phyloP scores from a whole-genome alignment of 2,113 vertebrate genomes.

The Gorsachius goisagi region DNA sequence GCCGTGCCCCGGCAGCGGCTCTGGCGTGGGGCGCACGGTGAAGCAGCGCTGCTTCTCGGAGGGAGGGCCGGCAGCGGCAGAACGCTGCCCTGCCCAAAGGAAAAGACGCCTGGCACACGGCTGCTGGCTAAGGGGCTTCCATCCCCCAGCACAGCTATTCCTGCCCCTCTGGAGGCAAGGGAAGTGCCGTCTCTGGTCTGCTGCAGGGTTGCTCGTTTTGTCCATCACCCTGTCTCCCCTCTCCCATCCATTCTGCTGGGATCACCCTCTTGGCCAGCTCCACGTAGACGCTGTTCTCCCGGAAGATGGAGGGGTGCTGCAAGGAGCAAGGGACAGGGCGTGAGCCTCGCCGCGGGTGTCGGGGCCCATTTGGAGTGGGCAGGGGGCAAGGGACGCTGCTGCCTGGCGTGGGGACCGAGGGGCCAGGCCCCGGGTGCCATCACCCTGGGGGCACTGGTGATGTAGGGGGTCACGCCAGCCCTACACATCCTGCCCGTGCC shows the following conservation, averaged over 20 bases:
- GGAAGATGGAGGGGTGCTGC: slow-evolving; percentile 6
- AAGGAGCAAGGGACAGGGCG: not conserved
- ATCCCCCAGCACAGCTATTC: not conserved
- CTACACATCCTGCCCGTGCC: fast-evolving
- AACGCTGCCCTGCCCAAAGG: fast-evolving
- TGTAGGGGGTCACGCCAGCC: not conserved
- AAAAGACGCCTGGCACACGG: not conserved
- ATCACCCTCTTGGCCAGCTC: slow-evolving; percentile 40
- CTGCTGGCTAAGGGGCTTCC: not conserved
- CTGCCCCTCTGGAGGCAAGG: not conserved
- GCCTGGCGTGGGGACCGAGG: fast-evolving
- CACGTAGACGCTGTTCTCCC: not conserved
- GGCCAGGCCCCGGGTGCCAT: not conserved
- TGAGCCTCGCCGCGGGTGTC: not conserved
- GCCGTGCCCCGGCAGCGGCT: not conserved
- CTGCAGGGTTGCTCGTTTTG: not conserved
- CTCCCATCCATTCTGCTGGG: slow-evolving; percentile 8
- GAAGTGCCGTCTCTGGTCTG: not conserved
- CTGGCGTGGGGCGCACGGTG: fast-evolving
- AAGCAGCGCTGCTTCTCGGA: not conserved
- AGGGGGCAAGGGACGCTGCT: not conserved
- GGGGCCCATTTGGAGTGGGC: fast-evolving
- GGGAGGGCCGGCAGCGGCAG: not conserved
- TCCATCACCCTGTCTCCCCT: not conserved
- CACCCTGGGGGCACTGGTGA: fast-evolving